Evolutionary conservation across 2,797 vertebrate genomes (phyloP), one percentile per base, ranked within the genome.

Genomic region (Staurois parvus): DNA sequence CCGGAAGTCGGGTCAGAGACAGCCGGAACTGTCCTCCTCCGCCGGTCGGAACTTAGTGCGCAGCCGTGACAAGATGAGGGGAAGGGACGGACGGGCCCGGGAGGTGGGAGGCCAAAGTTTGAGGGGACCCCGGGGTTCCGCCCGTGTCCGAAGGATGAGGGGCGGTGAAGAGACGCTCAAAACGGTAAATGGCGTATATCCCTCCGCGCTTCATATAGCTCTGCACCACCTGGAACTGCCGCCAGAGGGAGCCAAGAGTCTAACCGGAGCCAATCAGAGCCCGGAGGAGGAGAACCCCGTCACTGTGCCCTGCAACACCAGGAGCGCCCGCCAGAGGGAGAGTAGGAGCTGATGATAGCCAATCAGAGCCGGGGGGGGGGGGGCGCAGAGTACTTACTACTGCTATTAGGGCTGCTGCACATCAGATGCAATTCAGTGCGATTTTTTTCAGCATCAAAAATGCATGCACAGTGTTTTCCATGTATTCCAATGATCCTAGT

Each of bases 1-100:
- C 85, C 85, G 85, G 85, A 86, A 86, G 85, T 78, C 30, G 56
- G 37, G 48, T 76, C 72, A 66, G 73, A 73, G 74, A 79, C 77
- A 81, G 28, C 85, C 68, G 85, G 85, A 86, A 86, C 30, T 82
- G 74, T 86, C 48, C n/a, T 21, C 85, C 73, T 86, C 85, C 85
- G 85, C 85, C 32, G 52, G 52, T 59, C 48, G 48, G 21, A 24
- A 59, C 52, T 24, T 24, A 59, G 52, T 59, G 52, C 52, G 52
- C 52, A 59, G 52, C 52, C 52, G 52, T 59, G 52, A 59, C 6
- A 59, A 19, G 52, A 59, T 6, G 21, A 24, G 21, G 52, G 52
- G 19, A 59, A 21, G 48, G 4, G 17, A 52, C 15, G 2, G 21
- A 24, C 6, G 4, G 48, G 21, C 52, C 4, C 52, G 2, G 21